phyloP scores from a whole-genome alignment of 2,888 invertebrate species.

The Tetranychus truncatus region DNA sequence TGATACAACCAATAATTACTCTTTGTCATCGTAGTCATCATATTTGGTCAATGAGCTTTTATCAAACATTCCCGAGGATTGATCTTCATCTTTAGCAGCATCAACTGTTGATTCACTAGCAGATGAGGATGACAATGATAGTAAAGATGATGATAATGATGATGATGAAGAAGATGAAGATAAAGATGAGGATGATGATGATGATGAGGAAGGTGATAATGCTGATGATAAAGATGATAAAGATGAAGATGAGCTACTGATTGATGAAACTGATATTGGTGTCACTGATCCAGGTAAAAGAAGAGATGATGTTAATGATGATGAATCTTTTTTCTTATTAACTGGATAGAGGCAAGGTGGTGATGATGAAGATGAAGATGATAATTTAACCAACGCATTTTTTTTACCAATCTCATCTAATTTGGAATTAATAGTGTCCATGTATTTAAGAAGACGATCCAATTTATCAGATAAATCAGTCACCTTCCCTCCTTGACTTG shows the following conservation, averaged over 20 bases:
- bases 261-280: background rate
- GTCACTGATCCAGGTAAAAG: background rate
- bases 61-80: background rate
- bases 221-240: background rate
- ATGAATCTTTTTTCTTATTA: background rate
- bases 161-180: background rate
- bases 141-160: background rate
- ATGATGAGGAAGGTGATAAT: background rate
- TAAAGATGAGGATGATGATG: background rate
- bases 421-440: background rate
- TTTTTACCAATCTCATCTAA: background rate
- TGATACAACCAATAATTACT: background rate
- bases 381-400: background rate
- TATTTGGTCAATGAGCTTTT: background rate
- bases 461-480: background rate
- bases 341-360: background rate
- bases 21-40: background rate
- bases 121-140: background rate
- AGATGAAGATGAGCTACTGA: background rate
- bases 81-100: background rate
- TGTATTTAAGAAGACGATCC: background rate
- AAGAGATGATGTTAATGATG: background rate
- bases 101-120: background rate
- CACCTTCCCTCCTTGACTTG: background rate
- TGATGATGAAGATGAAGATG: slow-evolving; percentile 1